Evolutionary conservation across 2,113 vertebrate species (phyloP).

Genomic region (Telmatochromis sp.): DNA sequence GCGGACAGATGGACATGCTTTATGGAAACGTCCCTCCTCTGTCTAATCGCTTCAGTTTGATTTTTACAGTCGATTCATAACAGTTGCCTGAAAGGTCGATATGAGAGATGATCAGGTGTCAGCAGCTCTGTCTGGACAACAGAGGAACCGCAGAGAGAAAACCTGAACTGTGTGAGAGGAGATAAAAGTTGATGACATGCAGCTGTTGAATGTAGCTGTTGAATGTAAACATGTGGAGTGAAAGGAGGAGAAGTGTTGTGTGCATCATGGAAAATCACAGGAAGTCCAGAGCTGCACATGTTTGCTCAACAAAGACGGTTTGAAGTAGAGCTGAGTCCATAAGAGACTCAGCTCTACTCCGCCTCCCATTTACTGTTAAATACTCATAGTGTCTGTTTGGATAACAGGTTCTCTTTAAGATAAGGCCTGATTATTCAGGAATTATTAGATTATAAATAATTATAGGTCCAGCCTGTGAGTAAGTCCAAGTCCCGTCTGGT

Average conservation of each 20-base stretch:
- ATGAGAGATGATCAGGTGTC: too few relatives aligned
- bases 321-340: not conserved
- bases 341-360: too few relatives aligned
- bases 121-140: not conserved
- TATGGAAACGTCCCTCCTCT: not conserved
- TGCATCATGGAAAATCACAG: not conserved
- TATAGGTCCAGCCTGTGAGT: fast-evolving
- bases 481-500: fast-evolving
- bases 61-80: fast-evolving
- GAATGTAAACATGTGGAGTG: not conserved
- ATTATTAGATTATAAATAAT: fast-evolving
- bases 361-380: not conserved
- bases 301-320: fast-evolving
- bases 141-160: not conserved
- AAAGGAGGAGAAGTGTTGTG: not conserved
- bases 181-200: not conserved
- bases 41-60: fast-evolving
- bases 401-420: not conserved
- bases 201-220: not conserved
- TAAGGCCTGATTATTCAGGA: fast-evolving
- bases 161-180: not conserved
- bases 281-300: not conserved
- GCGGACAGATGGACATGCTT: fast-evolving
- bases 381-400: not conserved
- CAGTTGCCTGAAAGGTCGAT: fast-evolving